Evolutionary conservation across 2,113 vertebrate genomes (phyloP), one percentile per base, ranked within the genome.

Genomic region (Platycercus adscitus): DNA sequence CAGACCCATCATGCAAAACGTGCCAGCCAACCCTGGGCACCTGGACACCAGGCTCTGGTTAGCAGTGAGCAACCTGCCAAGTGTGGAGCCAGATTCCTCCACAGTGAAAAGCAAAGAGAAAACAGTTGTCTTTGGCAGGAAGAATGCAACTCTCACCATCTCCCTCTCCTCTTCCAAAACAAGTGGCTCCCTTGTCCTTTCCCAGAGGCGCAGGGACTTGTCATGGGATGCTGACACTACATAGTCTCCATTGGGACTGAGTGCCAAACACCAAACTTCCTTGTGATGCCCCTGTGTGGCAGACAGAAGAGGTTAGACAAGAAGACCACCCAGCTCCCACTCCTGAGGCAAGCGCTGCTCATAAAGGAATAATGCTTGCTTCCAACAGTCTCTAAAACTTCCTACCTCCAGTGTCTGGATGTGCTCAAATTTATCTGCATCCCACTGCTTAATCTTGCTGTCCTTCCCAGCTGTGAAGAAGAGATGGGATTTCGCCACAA

Each of bases 381-480:
- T 26, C 44, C n/a, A 81, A 75, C 10, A 70, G 46, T 10, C 20
- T 64, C 55, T 25, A 41, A 35, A 71, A 55, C 20, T 25, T 92
- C 95, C 98, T 97, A 99, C 99, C 99, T 99, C 99, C 43, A 99
- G 97, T 0, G 99, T 99, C 96, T 99, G 99, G 93, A 99, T 98
- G 79, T 98, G 99, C 93, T 99, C 98, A 97, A 99, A 99, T 92
- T 98, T 99, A 98, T 99, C 99, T 5, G 99, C 99, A 79, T 99
- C 99, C 99, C 99, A 99, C 95, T 99, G 99, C 81, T 99, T 99
- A 86, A 99, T 98, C 98, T 99, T 99, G 80, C 70, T 97, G 93
- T 99, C 99, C 92, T 99, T 99, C 52, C 99, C 99, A 17, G 99
- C 98, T 16, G 99, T 99, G 98, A 99, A 99, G 98, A 99, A 99